These are phyloP conservation scores for Hemitrygon akajei DNA, from an alignment of 2,797 vertebrate genomes.

Conservation along the genomic window DNA sequence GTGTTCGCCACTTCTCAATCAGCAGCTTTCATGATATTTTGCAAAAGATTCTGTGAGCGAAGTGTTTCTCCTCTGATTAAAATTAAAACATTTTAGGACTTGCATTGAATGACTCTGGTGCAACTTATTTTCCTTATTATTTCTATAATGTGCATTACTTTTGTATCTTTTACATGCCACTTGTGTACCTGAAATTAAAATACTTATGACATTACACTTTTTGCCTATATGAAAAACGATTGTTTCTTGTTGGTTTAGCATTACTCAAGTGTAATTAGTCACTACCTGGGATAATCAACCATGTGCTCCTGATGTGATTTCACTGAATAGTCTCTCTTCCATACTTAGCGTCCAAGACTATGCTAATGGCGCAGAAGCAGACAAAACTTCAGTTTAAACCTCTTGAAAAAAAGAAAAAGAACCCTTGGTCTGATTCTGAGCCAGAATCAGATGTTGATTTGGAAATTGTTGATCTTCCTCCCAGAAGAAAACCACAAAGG, in stretches of 20 bases:
- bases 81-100: background rate
- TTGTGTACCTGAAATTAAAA: no score
- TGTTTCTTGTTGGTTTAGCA: no score
- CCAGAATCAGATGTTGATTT: conserved; percentile 47
- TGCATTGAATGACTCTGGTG: no score
- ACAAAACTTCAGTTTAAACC: conserved; percentile 77
- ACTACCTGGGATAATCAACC: no score
- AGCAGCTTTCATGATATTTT: background rate
- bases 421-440: conserved; percentile 64
- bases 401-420: conserved; percentile 63
- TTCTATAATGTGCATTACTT: background rate
- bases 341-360: conserved; percentile 52
- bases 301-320: no score
- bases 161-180: background rate
- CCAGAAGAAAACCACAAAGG: background rate
- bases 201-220: no score
- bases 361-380: conserved; percentile 59
- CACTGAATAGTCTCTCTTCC: background rate
- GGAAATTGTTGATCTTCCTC: conserved; percentile 46
- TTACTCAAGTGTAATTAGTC: no score
- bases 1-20: background rate
- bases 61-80: background rate
- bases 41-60: background rate
- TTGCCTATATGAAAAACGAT: no score
- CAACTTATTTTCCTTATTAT: background rate